Evolutionary conservation across 2,888 invertebrate species (phyloP).

Genomic region (Epirrhoe alternata): DNA sequence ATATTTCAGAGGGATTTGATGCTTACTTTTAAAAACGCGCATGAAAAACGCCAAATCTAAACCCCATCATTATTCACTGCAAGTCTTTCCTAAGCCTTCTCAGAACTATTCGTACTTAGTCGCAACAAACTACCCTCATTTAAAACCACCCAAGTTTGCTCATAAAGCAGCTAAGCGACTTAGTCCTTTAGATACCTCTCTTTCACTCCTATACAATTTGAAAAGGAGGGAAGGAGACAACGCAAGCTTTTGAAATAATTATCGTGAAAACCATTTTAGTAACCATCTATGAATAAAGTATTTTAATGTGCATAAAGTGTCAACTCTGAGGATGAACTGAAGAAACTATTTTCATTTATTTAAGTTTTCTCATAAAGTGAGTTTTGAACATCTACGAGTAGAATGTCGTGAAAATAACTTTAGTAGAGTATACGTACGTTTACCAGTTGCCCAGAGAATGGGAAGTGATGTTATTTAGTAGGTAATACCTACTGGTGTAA

Average conservation of each 20-base stretch:
- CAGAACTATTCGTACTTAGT: constrained; percentile 13
- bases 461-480: too few species aligned
- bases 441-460: too few species aligned
- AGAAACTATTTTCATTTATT: not conserved
- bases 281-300: not conserved
- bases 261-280: not conserved
- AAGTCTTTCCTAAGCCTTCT: not conserved
- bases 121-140: constrained; percentile 25
- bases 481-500: too few species aligned
- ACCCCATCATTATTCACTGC: not conserved
- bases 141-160: constrained; percentile 21
- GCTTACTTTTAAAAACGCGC: not conserved
- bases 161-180: constrained; percentile 13
- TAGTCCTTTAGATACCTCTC: not conserved
- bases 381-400: too few species aligned
- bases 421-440: too few species aligned
- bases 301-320: not conserved
- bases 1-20: not conserved
- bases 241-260: not conserved
- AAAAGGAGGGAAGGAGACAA: not conserved
- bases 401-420: too few species aligned
- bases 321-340: not conserved
- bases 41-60: not conserved
- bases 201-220: not conserved
- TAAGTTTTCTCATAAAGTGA: constrained; percentile 1